Percentiles rank a stretch among this genome's conserved stretches.
phyloP scores from a whole-genome alignment of 2,113 vertebrate species.

The Spheniscus mendiculus region DNA sequence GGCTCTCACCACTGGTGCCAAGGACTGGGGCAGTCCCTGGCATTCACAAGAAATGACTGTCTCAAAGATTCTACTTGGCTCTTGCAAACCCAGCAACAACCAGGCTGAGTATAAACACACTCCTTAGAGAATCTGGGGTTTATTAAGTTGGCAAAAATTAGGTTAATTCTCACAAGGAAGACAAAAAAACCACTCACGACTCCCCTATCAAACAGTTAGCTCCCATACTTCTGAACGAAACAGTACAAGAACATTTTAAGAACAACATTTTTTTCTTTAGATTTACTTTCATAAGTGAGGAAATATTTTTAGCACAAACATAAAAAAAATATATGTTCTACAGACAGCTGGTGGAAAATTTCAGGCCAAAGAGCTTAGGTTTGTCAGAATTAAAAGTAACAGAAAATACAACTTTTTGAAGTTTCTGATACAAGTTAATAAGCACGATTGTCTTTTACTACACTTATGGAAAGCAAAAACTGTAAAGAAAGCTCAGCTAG shows the following conservation, averaged over 20 bases:
- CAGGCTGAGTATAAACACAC: not conserved
- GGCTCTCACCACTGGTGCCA: not conserved
- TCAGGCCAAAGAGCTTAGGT: not conserved
- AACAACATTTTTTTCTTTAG: not conserved
- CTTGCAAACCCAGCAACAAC: not conserved
- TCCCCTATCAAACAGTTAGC: not conserved
- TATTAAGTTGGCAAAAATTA: not conserved
- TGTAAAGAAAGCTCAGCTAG: not conserved
- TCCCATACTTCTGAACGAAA: not conserved
- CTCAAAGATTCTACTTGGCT: not conserved
- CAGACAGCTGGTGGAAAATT: not conserved
- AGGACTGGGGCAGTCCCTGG: not conserved
- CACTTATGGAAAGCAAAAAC: not conserved
- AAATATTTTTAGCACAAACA: not conserved
- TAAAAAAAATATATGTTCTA: not conserved
- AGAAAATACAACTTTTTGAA: not conserved
- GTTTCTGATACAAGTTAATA: not conserved
- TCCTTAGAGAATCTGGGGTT: not conserved
- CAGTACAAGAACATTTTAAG: not conserved
- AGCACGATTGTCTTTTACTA: not conserved
- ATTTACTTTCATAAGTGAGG: not conserved
- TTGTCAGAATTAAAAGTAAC: not conserved
- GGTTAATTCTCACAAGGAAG: not conserved
- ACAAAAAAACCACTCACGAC: rapidly evolving
- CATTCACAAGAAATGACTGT: not conserved